Evolutionary conservation across 2,888 invertebrate genomes (phyloP).

Genomic region (Lasioglossum pauxillum): DNA sequence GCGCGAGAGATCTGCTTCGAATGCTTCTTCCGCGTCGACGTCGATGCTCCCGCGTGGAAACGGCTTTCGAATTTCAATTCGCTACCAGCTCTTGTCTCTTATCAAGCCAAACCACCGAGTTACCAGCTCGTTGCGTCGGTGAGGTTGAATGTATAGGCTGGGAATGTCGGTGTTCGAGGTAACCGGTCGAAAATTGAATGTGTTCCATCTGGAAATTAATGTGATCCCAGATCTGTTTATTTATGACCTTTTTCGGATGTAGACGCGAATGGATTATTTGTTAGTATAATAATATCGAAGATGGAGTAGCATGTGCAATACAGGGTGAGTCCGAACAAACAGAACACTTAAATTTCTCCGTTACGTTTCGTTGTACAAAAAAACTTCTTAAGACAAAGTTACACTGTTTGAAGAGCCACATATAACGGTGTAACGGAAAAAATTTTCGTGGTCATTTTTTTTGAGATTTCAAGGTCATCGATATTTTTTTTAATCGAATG

Average conservation of each 20-base stretch:
- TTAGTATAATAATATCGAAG: not conserved
- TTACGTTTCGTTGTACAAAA: too few species aligned
- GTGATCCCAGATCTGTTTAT: not conserved
- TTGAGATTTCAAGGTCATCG: too few species aligned
- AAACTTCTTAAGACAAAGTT: too few species aligned
- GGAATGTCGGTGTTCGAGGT: not conserved
- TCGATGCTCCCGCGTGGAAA: conserved; percentile 18
- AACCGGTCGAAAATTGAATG: not conserved
- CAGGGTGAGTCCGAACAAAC: too few species aligned
- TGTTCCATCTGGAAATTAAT: not conserved
- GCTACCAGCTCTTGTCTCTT: not conserved
- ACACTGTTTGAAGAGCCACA: too few species aligned
- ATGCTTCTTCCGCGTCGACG: conserved; percentile 33
- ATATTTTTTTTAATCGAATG: too few species aligned
- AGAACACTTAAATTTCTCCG: too few species aligned
- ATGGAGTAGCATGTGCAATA: not conserved
- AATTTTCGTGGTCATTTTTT: too few species aligned
- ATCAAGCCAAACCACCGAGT: not conserved
- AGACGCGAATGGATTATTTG: not conserved
- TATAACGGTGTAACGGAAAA: too few species aligned
- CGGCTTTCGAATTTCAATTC: conserved; percentile 66
- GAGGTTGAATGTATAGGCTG: not conserved
- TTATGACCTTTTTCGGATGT: not conserved
- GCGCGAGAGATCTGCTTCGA: conserved; percentile 51
- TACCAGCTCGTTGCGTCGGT: not conserved